Evolutionary conservation across 2,797 vertebrate species (phyloP), one percentile per base, ranked within the genome.

Genomic region (Rhadinocentrus ornatus): DNA sequence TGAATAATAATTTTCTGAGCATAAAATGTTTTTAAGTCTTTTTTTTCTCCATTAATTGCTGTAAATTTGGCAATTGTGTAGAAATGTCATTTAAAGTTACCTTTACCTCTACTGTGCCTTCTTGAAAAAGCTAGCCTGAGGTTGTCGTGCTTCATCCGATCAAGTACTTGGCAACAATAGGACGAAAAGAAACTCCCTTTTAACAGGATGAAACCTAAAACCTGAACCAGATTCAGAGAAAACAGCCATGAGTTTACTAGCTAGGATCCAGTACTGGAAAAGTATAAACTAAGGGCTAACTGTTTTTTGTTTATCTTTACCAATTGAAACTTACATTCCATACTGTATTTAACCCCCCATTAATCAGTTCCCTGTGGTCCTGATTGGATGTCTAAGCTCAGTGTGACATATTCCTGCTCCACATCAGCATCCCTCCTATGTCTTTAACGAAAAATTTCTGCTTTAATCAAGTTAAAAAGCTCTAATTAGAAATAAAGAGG

Each of bases 381-480:
- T 37, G 12, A 58, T 15, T 78, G 55, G 50, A 10, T 6, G 0
- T 0, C 67, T 29, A 55, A 39, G 48, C 48, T 69, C 34, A 46
- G 32, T 46, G 52, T 48, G 12, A 59, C 18, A 4, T 63, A 50
- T 63, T 62, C 5, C n/a, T 27, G 44, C 44, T 41, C 62, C 12
- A 39, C 15, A 16, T 39, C 37, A 73, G 48, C 20, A 7, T 60
- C 29, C 55, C 12, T 32, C 57, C 27, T 48, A 50, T 63, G 24
- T 63, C 29, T 71, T 52, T 24, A 72, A 64, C 41, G 57, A n/a
- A 46, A 63, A 7, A 68, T 59, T 24, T 77, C 66, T 32, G 60
- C 78, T 74, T 74, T 81, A 75, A 80, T 87, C 63, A 71, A 71
- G 50, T 44, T 66, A 66, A 82, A 74, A 74, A 5, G 59, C 53